Conservation (phyloP, 2,113 vertebrate species). For the Gobius niger region DNA sequence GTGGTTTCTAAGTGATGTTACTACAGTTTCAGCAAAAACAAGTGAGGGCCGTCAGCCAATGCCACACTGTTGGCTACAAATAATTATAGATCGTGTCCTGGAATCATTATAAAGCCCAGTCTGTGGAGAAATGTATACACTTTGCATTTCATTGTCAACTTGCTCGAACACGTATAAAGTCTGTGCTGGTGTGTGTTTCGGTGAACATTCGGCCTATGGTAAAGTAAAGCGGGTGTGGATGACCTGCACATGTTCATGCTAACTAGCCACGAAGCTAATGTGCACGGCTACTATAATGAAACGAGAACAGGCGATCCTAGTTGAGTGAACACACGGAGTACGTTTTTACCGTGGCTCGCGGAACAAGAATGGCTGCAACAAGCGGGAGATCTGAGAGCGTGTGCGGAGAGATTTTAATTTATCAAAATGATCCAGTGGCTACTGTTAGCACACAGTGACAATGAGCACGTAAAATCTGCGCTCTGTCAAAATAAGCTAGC, state of each 20-base stretch:
- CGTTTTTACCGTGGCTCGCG: neutral
- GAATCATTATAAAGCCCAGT: neutral
- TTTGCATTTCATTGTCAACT: neutral
- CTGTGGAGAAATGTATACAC: slow-evolving; percentile 27
- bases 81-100: neutral
- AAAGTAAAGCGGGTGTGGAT: slow-evolving; percentile 38
- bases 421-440: slow-evolving; percentile 9
- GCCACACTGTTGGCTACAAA: slow-evolving; percentile 1
- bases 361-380: neutral
- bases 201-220: neutral
- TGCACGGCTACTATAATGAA: slow-evolving; percentile 41
- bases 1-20: neutral
- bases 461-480: slow-evolving; percentile 68
- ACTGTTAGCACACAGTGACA: slow-evolving; percentile 67
- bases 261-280: slow-evolving; percentile 56
- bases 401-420: neutral
- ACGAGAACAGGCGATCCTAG: slow-evolving; percentile 20
- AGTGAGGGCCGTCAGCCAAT: slow-evolving; percentile 8
- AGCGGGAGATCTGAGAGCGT: neutral
- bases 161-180: neutral
- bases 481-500: slow-evolving; percentile 74
- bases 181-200: neutral
- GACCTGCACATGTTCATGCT: slow-evolving; percentile 61
- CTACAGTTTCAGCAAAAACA: slow-evolving; percentile 18
- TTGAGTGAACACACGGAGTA: slow-evolving; percentile 46